Conservation (phyloP, 2,113 vertebrate genomes). For the Sinocyclocheilus anshuiensis region DNA sequence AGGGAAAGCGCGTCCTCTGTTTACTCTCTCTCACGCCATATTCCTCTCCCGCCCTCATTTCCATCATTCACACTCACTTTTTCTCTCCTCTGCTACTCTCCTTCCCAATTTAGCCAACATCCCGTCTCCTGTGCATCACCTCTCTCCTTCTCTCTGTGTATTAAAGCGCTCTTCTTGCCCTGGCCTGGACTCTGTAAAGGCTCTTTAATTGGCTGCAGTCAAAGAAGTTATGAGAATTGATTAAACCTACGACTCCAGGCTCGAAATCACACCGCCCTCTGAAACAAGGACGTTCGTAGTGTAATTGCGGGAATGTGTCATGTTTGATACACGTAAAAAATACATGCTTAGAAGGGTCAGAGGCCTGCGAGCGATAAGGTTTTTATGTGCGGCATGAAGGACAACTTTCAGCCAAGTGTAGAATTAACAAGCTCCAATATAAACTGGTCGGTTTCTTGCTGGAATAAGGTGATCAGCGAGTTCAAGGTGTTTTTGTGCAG, state of each 20-base stretch:
- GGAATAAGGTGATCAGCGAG: neutral
- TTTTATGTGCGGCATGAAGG: neutral
- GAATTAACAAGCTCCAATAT: conserved; percentile 17
- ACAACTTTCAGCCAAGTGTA: neutral
- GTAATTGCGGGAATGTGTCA: conserved; percentile 31
- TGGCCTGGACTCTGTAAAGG: conserved; percentile 22
- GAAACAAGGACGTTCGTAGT: neutral
- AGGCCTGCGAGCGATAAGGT: neutral
- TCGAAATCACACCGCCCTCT: neutral
- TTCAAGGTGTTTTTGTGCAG: conserved; percentile 2
- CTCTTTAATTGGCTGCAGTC: conserved; percentile 50
- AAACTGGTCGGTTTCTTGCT: neutral
- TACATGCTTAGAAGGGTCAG: neutral
- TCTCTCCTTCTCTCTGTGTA: conserved; percentile 2
- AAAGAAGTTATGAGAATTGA: conserved; percentile 48
- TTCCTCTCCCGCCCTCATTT: neutral
- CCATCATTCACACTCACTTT: neutral
- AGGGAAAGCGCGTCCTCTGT: conserved; percentile 10
- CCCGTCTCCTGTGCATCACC: conserved; percentile 2
- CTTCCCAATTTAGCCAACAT: conserved; percentile 14
- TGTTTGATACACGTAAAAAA: neutral
- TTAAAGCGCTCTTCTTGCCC: neutral
- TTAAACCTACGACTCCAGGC: conserved; percentile 45
- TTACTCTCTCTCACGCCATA: neutral
- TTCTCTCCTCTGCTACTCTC: conserved; percentile 12